Conservation (phyloP, 1,140 invertebrate genomes). For the Drosophila pallidifrons region DNA sequence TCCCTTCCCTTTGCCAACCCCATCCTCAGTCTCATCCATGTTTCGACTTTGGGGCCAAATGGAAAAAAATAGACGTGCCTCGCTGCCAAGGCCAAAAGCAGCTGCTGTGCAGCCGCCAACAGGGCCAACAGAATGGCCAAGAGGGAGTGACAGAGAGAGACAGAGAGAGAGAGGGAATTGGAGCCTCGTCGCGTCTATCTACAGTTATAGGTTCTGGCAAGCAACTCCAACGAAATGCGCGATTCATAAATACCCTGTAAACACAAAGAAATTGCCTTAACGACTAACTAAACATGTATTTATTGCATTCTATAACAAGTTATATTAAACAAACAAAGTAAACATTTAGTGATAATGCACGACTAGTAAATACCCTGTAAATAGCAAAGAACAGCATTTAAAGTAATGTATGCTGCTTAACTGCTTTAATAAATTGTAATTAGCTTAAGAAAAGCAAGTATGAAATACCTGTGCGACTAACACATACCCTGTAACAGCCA, state of each 20-base stretch:
- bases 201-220: slow-evolving; percentile 58
- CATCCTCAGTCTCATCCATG: neutral
- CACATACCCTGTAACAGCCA: neutral
- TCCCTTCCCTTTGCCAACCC: too few species aligned
- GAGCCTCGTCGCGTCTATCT: slow-evolving; percentile 35
- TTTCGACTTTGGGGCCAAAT: slow-evolving; percentile 57
- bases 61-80: slow-evolving; percentile 80
- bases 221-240: slow-evolving; percentile 5
- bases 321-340: neutral
- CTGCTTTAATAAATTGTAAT: neutral
- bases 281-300: too few species aligned
- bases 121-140: slow-evolving; percentile 23
- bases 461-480: neutral
- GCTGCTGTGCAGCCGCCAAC: slow-evolving; percentile 21
- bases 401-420: too few species aligned
- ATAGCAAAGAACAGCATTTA: neutral
- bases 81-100: slow-evolving; percentile 32
- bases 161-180: neutral
- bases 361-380: neutral
- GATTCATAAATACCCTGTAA: neutral
- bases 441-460: neutral
- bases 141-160: neutral
- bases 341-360: neutral
- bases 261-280: neutral
- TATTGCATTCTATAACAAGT: too few species aligned